Conservation (phyloP, 2,113 vertebrate genomes). For the Cynocephalus volans region DNA sequence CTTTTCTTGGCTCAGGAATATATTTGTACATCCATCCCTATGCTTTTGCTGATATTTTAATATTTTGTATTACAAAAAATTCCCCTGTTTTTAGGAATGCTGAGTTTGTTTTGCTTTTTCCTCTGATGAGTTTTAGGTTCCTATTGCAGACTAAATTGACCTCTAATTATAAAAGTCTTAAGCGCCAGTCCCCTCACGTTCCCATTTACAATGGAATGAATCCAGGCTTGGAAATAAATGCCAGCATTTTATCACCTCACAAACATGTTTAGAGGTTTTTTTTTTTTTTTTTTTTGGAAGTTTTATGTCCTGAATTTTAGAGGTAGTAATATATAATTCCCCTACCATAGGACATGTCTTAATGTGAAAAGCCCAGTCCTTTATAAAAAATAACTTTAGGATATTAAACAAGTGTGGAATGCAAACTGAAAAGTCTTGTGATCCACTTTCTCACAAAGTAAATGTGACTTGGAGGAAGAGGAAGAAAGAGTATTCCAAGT, state of each 20-base stretch:
- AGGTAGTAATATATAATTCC: neutral
- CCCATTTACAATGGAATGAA: neutral
- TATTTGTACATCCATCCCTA: neutral
- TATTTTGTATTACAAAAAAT: neutral
- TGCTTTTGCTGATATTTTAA: neutral
- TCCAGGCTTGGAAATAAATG: neutral
- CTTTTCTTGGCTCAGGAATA: neutral
- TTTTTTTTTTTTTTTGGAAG: conserved; percentile 11
- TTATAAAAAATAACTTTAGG: neutral
- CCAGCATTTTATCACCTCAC: neutral
- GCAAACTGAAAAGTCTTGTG: neutral
- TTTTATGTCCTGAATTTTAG: neutral
- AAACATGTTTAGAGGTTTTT: neutral
- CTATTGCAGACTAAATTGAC: neutral
- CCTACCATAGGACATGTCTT: neutral
- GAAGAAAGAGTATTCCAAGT: neutral
- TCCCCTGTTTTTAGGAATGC: neutral
- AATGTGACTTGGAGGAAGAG: neutral
- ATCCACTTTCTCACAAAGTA: neutral
- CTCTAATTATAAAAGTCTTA: neutral
- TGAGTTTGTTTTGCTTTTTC: neutral
- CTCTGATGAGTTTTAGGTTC: neutral
- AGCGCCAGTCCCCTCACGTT: neutral
- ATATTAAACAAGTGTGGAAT: neutral
- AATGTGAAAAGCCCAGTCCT: neutral